Percentiles rank a stretch among this genome's conserved stretches.
Conservation (phyloP, 2,888 invertebrate genomes). For the Drosophila acutilabella region DNA sequence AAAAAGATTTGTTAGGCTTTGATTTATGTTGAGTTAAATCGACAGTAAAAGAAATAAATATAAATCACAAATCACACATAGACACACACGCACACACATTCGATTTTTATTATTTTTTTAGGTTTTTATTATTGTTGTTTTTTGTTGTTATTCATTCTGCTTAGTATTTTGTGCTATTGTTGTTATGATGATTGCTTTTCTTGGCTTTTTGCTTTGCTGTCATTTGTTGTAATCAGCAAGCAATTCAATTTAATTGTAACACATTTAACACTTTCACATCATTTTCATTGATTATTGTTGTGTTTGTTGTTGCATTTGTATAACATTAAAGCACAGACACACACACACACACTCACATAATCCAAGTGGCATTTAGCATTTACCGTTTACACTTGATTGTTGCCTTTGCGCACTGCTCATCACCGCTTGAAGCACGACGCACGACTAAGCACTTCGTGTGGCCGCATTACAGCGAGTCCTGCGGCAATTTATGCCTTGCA, state of each 20-base stretch:
- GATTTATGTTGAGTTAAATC: constrained; percentile 62
- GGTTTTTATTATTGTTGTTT: constrained; percentile 12
- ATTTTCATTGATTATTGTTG: constrained; percentile 54
- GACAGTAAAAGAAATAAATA: constrained; percentile 44
- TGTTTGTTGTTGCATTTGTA: constrained; percentile 32
- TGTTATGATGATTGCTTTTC: constrained; percentile 52
- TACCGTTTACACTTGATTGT: constrained; percentile 34
- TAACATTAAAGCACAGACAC: background rate
- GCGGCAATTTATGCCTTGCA: constrained; percentile 83
- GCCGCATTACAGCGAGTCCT: constrained; percentile 67
- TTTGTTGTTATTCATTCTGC: constrained; percentile 25
- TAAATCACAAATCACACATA: constrained; percentile 42
- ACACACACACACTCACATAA: constrained; percentile 36
- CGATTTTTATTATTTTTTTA: constrained; percentile 32
- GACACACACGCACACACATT: constrained; percentile 26
- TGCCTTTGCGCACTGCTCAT: constrained; percentile 49
- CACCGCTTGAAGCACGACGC: constrained; percentile 79
- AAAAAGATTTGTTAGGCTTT: constrained; percentile 48
- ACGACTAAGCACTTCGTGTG: constrained; percentile 67
- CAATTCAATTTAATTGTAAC: constrained; percentile 73
- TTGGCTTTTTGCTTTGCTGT: constrained; percentile 51
- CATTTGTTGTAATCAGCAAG: constrained; percentile 76
- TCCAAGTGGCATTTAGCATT: constrained; percentile 54
- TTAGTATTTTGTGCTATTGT: constrained; percentile 48
- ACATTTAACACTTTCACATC: constrained; percentile 78